These are phyloP conservation scores for Cerastis rubricosa DNA, from an alignment of 2,888 invertebrate genomes.

Conservation along the genomic window DNA sequence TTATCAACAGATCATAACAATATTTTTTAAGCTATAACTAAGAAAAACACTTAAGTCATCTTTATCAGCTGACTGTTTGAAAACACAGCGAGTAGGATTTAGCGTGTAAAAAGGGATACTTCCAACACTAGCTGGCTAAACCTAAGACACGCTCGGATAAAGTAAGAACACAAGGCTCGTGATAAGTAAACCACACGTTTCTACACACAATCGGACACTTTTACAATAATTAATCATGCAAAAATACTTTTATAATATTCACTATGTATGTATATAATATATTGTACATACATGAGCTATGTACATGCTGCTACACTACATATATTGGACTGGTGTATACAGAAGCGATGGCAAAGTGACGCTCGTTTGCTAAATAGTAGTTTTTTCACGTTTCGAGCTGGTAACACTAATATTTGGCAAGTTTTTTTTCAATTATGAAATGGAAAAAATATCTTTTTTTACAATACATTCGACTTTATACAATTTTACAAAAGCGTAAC, in stretches of 20 bases:
- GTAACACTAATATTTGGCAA: constrained; percentile 68
- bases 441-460: constrained; percentile 59
- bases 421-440: constrained; percentile 51
- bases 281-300: constrained; percentile 71
- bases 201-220: constrained; percentile 64
- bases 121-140: constrained; percentile 20
- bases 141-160: constrained; percentile 25
- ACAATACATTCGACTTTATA: constrained; percentile 61
- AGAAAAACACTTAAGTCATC: neutral
- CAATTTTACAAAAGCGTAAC: constrained; percentile 65
- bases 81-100: neutral
- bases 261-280: constrained; percentile 73
- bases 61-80: constrained; percentile 5
- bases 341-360: constrained; percentile 63
- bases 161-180: constrained; percentile 44
- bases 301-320: constrained; percentile 62
- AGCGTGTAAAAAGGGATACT: constrained; percentile 6
- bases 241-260: constrained; percentile 77
- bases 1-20: constrained; percentile 18
- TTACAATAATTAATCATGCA: constrained; percentile 75
- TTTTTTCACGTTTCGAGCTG: constrained; percentile 54
- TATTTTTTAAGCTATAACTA: constrained; percentile 5
- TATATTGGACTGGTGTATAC: constrained; percentile 73
- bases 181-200: constrained; percentile 68
- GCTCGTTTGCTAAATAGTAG: constrained; percentile 52